phyloP scores from a whole-genome alignment of 2,797 vertebrate genomes.

The Anas bernieri region DNA sequence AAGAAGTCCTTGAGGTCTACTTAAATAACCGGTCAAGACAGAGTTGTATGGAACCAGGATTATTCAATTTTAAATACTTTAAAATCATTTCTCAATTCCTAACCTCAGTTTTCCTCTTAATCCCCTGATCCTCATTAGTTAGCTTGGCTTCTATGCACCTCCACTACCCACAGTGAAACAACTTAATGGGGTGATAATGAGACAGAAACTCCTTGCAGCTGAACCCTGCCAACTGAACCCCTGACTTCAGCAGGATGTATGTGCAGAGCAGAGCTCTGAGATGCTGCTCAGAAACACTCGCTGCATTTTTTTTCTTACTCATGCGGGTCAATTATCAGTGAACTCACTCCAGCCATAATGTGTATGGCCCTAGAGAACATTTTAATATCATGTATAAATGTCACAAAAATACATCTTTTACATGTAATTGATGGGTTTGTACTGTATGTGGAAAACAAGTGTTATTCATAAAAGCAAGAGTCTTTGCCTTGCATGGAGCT shows the following conservation, averaged over 20 bases:
- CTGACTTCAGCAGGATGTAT: not conserved
- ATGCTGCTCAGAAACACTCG: not conserved
- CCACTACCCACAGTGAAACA: not conserved
- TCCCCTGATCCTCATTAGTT: not conserved
- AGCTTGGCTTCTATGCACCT: not conserved
- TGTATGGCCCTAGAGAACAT: not conserved
- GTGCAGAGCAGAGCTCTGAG: not conserved
- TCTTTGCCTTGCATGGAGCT: not conserved
- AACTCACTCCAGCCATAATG: not conserved
- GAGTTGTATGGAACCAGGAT: not conserved
- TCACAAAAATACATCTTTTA: not conserved
- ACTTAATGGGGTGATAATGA: not conserved
- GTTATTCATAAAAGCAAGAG: not conserved
- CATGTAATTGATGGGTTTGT: not conserved
- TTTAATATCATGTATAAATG: not conserved
- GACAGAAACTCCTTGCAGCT: not conserved
- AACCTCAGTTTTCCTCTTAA: not conserved
- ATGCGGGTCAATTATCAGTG: not conserved
- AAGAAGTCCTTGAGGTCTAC: not conserved
- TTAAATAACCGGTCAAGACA: not conserved
- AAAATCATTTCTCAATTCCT: not conserved
- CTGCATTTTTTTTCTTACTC: not conserved
- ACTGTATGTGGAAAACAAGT: not conserved
- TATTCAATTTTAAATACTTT: not conserved
- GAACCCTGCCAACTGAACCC: not conserved